Evolutionary conservation across 2,888 invertebrate genomes (phyloP), one percentile per base, ranked within the genome.

Genomic region (Dusona sp.): DNA sequence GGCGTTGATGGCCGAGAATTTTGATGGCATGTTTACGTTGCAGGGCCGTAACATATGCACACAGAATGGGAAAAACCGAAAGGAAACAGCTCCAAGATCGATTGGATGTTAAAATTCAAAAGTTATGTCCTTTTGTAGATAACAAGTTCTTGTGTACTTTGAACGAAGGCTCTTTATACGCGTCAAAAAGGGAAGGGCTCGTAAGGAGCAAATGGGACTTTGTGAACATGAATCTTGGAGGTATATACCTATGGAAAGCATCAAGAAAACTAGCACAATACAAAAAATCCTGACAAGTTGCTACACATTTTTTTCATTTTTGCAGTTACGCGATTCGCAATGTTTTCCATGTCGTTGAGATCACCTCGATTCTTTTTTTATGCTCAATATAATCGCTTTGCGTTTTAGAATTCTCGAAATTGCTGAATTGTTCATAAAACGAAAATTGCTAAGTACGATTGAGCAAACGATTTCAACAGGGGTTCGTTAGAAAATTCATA

Each of bases 131-230:
- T 54, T 57, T 2, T 57, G n/a, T 11, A 9, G 7, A 1, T 25
- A 3, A 7, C 57, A 38, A 61, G n/a, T 19, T 45, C 16, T 36
- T 48, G 64, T 22, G 68, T 42, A 45, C 61, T 38, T 38, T 25
- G 64, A 51, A 33, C 16, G 42, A 51, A 80, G 36, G 48, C 73
- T 64, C 36, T 79, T 73, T 64, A 73, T 73, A 38, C 25, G 79
- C 74, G 64, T 57, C 70, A 67, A 72, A 79, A 67, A 83, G 83
- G 70, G 80, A 74, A 64, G 38, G 80, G 36, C 70, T 70, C 51
- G 77, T 64, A 61, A 67, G 83, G 65, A 38, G 51, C 51, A 38
- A 85, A 54, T 79, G 83, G 82, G 73, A 22, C 79, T 70, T 61
- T 67, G 73, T 29, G 54, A 68, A 25, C 79, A 64, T 65, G 64